These are phyloP conservation scores for Molothrus aeneus DNA, from an alignment of 2,797 vertebrate species.

Conservation along the genomic window DNA sequence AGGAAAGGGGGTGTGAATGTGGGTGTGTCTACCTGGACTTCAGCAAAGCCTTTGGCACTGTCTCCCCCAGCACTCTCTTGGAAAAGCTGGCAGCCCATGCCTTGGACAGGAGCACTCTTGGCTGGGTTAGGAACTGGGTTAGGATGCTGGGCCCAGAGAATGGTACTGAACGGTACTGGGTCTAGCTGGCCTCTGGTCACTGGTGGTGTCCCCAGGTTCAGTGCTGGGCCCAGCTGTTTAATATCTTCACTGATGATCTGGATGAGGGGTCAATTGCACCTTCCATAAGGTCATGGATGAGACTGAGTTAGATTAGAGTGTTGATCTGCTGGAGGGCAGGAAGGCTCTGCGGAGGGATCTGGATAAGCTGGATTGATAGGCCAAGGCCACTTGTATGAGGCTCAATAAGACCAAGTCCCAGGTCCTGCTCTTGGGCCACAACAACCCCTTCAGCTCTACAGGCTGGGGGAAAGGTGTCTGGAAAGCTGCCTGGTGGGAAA, in stretches of 20 bases:
- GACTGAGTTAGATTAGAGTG: neutral
- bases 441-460: too few relatives aligned
- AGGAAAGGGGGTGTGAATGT: neutral
- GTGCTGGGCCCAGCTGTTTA: too few relatives aligned
- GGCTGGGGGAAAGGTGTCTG: neutral
- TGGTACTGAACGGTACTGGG: rapidly evolving
- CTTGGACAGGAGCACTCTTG: neutral
- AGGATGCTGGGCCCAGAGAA: rapidly evolving
- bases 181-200: too few relatives aligned
- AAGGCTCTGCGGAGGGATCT: neutral
- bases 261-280: neutral
- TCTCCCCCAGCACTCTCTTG: too few relatives aligned
- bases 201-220: too few relatives aligned
- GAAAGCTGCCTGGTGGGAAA: neutral
- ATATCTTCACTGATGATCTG: neutral
- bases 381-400: neutral
- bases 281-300: neutral
- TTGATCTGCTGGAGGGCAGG: neutral
- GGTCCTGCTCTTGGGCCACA: neutral
- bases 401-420: neutral
- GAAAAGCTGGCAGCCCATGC: rapidly evolving
- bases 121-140: neutral
- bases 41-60: neutral
- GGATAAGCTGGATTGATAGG: neutral
- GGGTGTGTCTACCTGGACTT: neutral